Evolutionary conservation across 2,113 vertebrate species (phyloP).

Genomic region (Nesospiza acunhae): DNA sequence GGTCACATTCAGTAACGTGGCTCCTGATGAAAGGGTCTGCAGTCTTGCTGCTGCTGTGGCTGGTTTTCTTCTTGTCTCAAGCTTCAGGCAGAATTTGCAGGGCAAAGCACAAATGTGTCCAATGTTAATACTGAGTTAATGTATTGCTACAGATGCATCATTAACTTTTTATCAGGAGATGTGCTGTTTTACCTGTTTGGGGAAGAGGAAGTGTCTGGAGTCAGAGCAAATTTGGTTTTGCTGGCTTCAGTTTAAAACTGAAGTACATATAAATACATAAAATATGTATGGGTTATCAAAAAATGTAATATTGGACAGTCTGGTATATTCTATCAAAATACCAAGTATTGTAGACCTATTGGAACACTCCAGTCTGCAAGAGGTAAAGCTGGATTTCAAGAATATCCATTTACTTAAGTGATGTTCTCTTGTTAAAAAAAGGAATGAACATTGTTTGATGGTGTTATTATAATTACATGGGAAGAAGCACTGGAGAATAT

Average conservation of each 20-base stretch:
- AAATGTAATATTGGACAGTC: neutral
- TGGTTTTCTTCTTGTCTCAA: neutral
- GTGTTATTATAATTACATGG: neutral
- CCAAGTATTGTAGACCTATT: neutral
- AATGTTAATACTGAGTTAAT: neutral
- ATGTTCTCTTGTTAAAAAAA: neutral
- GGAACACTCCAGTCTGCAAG: neutral
- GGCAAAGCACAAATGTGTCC: neutral
- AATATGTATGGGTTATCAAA: neutral
- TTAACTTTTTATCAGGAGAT: slow-evolving; percentile 22
- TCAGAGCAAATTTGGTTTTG: neutral
- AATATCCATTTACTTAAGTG: neutral
- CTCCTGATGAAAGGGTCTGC: neutral
- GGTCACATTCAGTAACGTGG: neutral
- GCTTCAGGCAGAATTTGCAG: neutral
- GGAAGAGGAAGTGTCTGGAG: neutral
- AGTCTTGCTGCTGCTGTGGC: neutral
- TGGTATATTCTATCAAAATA: neutral
- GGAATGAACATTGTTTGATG: neutral
- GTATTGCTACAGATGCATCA: neutral
- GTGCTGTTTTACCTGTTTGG: neutral
- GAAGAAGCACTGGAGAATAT: neutral
- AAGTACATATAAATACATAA: neutral
- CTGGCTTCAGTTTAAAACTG: neutral
- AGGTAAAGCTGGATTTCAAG: neutral